Evolutionary conservation across 2,113 vertebrate genomes (phyloP).

Genomic region (Barnardius zonarius): DNA sequence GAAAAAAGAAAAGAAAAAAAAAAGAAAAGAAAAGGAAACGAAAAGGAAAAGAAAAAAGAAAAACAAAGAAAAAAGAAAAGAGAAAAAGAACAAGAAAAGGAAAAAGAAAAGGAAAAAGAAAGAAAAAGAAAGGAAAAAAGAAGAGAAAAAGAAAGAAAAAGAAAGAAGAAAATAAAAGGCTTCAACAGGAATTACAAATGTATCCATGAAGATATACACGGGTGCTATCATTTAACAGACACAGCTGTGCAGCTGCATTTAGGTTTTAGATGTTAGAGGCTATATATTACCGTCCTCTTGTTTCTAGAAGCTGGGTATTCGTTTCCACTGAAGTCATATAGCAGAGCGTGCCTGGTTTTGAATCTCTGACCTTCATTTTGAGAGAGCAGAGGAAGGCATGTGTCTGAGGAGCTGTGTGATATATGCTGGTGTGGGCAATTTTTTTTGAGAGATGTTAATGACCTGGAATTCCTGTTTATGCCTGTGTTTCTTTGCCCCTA

Average conservation of each 20-base stretch:
- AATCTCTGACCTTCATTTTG: neutral
- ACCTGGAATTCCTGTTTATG: neutral
- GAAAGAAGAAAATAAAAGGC: fast-evolving
- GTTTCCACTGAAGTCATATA: neutral
- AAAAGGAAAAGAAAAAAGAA: fast-evolving
- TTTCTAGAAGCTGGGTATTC: neutral
- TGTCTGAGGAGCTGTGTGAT: neutral
- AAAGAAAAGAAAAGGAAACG: too few species aligned
- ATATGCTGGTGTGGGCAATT: neutral
- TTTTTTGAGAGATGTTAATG: neutral
- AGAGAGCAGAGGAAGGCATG: neutral
- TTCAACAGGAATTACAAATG: neutral
- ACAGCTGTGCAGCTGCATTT: neutral
- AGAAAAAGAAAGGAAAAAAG: fast-evolving
- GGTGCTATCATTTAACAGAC: neutral
- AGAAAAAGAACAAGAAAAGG: too few species aligned
- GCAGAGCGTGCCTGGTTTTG: fast-evolving
- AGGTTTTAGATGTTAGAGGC: neutral
- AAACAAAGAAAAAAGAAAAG: fast-evolving
- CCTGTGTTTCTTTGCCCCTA: neutral
- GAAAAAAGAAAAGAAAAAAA: fast-evolving
- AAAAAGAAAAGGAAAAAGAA: neutral
- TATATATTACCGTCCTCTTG: neutral
- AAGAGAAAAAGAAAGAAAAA: neutral
- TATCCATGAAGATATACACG: neutral